phyloP scores from a whole-genome alignment of 2,113 vertebrate species.

The Menura novaehollandiae region DNA sequence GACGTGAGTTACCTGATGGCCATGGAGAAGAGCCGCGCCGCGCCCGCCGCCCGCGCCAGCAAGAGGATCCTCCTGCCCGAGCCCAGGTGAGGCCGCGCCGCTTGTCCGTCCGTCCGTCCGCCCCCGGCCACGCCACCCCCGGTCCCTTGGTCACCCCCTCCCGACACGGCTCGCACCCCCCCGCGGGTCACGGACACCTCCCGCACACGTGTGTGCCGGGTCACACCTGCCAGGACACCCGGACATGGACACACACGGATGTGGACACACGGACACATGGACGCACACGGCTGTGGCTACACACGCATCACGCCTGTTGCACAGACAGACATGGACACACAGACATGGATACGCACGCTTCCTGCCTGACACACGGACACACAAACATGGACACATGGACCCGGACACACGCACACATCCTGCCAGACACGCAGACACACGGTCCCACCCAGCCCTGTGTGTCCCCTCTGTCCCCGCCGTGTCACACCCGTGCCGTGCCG shows the following conservation, averaged over 20 bases:
- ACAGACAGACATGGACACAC: no score
- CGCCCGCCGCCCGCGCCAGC: slow-evolving; percentile 75
- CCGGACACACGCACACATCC: background rate
- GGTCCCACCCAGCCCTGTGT: background rate
- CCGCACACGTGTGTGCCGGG: background rate
- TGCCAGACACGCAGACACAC: background rate
- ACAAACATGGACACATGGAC: background rate
- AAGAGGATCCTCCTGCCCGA: slow-evolving; percentile 78
- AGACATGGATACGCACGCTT: no score
- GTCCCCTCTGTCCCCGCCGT: background rate
- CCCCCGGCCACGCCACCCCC: background rate
- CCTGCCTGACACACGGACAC: background rate
- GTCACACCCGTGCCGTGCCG: background rate
- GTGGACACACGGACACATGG: background rate
- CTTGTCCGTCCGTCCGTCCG: background rate
- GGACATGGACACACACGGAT: background rate
- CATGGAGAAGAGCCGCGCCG: slow-evolving; percentile 79
- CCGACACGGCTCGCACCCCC: background rate
- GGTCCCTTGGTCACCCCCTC: background rate
- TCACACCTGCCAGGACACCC: background rate
- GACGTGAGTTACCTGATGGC: slow-evolving; percentile 81
- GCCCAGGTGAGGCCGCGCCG: slow-evolving; percentile 69
- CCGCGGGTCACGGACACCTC: background rate
- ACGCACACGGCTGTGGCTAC: background rate
- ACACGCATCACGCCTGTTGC: background rate